Evolutionary conservation across 2,797 vertebrate species (phyloP).

Genomic region (Gadopsis marmoratus): DNA sequence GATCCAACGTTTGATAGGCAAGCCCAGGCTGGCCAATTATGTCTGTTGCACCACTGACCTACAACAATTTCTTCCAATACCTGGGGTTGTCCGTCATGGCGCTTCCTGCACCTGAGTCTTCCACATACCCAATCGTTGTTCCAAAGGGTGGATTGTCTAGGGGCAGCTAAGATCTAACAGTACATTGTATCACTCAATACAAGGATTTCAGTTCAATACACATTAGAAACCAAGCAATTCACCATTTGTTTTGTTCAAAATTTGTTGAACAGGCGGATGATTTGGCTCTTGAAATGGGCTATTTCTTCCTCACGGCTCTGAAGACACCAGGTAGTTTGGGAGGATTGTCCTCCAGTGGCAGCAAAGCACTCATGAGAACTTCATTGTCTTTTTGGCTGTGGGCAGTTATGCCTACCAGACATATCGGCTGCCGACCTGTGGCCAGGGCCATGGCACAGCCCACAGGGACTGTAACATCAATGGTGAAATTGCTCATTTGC

Average conservation of each 20-base stretch:
- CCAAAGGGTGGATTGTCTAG: not conserved
- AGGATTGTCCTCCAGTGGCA: constrained; percentile 23
- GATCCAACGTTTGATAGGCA: not conserved
- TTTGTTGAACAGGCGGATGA: not conserved
- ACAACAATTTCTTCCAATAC: not conserved
- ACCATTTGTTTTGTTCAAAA: not conserved
- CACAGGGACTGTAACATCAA: constrained; percentile 17
- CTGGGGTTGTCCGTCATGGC: not conserved
- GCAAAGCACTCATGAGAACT: constrained; percentile 16
- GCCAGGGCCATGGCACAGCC: constrained; percentile 23
- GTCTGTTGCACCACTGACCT: not conserved
- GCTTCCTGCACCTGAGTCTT: not conserved
- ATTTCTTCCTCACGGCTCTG: not conserved
- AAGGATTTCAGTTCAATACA: not conserved
- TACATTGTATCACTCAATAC: not conserved
- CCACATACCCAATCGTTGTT: not conserved
- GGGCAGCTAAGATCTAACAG: not conserved
- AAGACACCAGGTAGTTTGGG: not conserved
- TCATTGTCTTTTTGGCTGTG: constrained; percentile 24
- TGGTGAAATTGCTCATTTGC: constrained; percentile 41
- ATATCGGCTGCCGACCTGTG: constrained; percentile 26
- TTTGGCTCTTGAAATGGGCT: not conserved
- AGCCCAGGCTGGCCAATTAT: not conserved
- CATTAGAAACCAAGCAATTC: not conserved
- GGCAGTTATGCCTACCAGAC: constrained; percentile 28